Evolutionary conservation across 2,113 vertebrate species (phyloP).

Genomic region (Tringa solitaria): DNA sequence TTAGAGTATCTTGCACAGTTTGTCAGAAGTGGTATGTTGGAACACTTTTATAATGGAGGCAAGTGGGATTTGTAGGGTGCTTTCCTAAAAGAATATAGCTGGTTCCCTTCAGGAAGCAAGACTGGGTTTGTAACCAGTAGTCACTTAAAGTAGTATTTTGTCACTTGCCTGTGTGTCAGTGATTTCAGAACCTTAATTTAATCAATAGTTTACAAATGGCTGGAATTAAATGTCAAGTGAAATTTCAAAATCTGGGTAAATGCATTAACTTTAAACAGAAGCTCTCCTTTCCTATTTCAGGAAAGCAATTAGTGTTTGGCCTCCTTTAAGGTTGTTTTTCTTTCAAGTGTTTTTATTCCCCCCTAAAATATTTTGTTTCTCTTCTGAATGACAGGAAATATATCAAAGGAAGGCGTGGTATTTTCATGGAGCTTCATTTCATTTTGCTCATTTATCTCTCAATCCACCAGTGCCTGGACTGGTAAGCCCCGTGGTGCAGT

Average conservation of each 20-base stretch:
- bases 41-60: neutral
- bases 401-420: neutral
- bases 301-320: neutral
- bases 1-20: neutral
- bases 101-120: neutral
- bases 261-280: neutral
- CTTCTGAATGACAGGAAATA: neutral
- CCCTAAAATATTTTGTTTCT: neutral
- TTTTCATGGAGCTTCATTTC: neutral
- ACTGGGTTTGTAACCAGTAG: neutral
- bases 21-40: neutral
- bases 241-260: conserved; percentile 26
- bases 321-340: neutral
- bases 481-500: neutral
- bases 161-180: neutral
- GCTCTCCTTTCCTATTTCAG: neutral
- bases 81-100: neutral
- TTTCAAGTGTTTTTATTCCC: neutral
- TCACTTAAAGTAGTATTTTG: neutral
- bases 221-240: conserved; percentile 21
- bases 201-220: neutral
- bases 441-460: neutral
- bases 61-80: neutral
- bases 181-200: conserved; percentile 10
- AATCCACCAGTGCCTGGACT: too few relatives aligned